A percentile compares a stretch with the other conserved stretches of the same genome.
phyloP scores from a whole-genome alignment of 2,888 invertebrate species.

The Choreutis nemorana region DNA sequence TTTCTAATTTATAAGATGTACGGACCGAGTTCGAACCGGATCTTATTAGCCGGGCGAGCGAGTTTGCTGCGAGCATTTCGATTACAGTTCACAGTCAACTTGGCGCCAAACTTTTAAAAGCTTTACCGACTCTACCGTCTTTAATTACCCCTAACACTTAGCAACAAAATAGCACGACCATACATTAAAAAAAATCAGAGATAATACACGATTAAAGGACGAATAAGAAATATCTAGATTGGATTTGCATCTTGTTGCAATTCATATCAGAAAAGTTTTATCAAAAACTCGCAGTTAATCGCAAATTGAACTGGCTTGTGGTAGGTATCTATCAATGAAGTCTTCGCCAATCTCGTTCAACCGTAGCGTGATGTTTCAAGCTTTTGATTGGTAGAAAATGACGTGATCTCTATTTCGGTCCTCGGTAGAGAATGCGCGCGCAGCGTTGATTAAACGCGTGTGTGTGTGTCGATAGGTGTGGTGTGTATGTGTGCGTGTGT shows the following conservation, averaged over 20 bases:
- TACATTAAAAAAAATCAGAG: no score
- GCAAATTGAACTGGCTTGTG: constrained; percentile 52
- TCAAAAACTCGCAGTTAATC: constrained; percentile 60
- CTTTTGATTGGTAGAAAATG: constrained; percentile 40
- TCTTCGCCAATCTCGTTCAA: constrained; percentile 35
- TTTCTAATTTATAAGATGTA: no score
- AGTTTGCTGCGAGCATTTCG: constrained; percentile 6
- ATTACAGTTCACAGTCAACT: constrained; percentile 23
- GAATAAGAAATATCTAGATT: no score
- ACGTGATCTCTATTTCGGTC: constrained; percentile 55
- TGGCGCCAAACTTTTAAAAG: constrained; percentile 27
- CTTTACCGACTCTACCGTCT: no score
- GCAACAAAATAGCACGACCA: no score
- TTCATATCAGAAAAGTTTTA: constrained; percentile 54
- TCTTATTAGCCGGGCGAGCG: constrained; percentile 4
- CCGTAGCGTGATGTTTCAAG: constrained; percentile 35
- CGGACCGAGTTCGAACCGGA: constrained; percentile 3
- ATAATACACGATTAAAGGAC: no score
- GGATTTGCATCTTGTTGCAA: constrained; percentile 33
- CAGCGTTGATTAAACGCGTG: constrained; percentile 24
- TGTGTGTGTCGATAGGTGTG: constrained; percentile 19
- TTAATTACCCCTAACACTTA: no score
- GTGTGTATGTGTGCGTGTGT: constrained; percentile 43
- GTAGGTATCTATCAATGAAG: constrained; percentile 51
- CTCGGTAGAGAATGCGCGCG: constrained; percentile 44